Conservation (phyloP, 92 coral and sea anemone genomes). For the Hydrozoanthus gracilis region DNA sequence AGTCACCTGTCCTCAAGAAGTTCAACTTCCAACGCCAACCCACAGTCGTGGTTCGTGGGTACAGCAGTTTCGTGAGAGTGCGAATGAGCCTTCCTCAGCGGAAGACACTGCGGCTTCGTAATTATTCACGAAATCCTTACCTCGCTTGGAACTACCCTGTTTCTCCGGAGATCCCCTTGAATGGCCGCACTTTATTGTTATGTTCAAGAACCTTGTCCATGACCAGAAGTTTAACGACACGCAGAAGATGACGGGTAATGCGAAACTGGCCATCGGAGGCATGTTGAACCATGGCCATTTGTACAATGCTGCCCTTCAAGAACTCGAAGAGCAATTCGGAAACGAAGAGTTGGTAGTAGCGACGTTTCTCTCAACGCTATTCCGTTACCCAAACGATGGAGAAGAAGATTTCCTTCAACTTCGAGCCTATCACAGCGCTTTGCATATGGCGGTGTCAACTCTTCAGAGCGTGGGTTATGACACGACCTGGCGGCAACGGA, state of each 20-base stretch:
- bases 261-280: conserved; percentile 44
- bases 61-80: conserved; percentile 25
- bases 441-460: conserved; percentile 60
- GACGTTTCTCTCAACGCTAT: conserved; percentile 49
- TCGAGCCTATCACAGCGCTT: conserved; percentile 49
- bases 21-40: conserved; percentile 1
- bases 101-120: not conserved
- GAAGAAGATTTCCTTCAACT: conserved; percentile 44
- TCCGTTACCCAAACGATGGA: conserved; percentile 45
- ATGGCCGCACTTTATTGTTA: conserved; percentile 27
- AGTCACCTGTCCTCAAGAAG: conserved; percentile 5
- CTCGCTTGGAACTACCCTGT: conserved; percentile 35
- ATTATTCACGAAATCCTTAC: conserved; percentile 23
- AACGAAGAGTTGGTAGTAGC: conserved; percentile 31
- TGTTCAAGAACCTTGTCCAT: conserved; percentile 58
- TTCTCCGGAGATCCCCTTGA: conserved; percentile 28
- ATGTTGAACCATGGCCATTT: conserved; percentile 57
- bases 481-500: conserved; percentile 53
- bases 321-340: no score
- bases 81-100: not conserved
- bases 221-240: conserved; percentile 58
- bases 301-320: conserved; percentile 24
- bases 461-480: conserved; percentile 55
- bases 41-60: conserved; percentile 46
- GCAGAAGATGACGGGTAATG: conserved; percentile 58